Evolutionary conservation across 2,113 vertebrate species (phyloP), one percentile per base, ranked within the genome.

Genomic region (Ameiurus melas): DNA sequence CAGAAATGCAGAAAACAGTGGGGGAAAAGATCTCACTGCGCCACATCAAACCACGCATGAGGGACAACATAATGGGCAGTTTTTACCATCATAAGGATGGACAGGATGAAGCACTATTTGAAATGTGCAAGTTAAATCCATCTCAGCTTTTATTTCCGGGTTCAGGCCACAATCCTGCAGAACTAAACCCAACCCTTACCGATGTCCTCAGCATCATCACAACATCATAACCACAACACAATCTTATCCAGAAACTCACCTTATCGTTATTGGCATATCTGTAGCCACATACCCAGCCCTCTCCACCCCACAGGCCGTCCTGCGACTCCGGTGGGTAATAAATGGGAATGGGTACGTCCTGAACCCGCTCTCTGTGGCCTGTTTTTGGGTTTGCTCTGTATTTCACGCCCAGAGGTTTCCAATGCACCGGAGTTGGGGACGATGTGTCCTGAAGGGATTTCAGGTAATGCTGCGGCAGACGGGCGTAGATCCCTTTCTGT

Each of bases 271-370:
- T 94, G 58, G 96, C 93, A 3, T 99, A 99, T 90, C 95, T 96
- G 90, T 86, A 97, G 43, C 98, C 98, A 0, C 75, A 58, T 79
- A 99, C 84, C 95, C 95, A 97, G 1, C 98, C 98, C 91, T 99
- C 98, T 17, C 98, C 98, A 5, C 97, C 98, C 98, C 98, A 99
- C 13, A 99, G 95, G 10, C 97, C 97, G 0, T 91, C 64, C 90
- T 98, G 93, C 6, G 97, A 96, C 25, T 96, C 91, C 1, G 94
- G 96, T 0, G 98, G 98, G 78, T 94, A 94, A 93, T 96, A 93
- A 58, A 97, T 51, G 0, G 96, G 95, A 51, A 99, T 92, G 0
- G 98, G 97, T 68, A 98, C 95, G 53, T 98, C 97, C 93, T 99
- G 96, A n/a, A 97, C 96, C 1, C 97, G 96, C 85, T 97, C 95